phyloP scores from a whole-genome alignment of 2,113 vertebrate species.

The Urocynchramus pylzowi region DNA sequence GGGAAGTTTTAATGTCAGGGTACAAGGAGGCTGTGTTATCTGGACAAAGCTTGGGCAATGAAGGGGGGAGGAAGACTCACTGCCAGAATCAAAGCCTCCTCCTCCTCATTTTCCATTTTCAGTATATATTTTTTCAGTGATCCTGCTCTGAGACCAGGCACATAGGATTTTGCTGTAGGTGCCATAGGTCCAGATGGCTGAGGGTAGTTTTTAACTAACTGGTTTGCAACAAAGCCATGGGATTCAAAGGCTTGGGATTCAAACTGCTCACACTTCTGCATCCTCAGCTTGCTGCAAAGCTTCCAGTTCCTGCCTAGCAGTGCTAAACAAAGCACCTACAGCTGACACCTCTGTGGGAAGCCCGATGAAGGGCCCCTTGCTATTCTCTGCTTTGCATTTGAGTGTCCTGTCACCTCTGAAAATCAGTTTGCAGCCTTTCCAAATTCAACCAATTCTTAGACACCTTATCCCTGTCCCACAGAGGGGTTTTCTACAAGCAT shows the following conservation, averaged over 20 bases:
- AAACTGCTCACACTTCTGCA: not conserved
- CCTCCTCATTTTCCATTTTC: not conserved
- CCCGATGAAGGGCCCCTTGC: not conserved
- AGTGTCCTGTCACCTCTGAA: not conserved
- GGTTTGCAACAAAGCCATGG: not conserved
- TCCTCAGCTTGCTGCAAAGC: not conserved
- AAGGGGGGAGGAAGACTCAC: accelerated
- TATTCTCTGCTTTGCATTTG: not conserved
- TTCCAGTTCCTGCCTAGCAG: not conserved
- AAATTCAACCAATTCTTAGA: not conserved
- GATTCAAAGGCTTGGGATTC: not conserved
- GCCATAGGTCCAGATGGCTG: not conserved
- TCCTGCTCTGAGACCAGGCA: not conserved
- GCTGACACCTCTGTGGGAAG: not conserved
- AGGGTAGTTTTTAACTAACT: not conserved
- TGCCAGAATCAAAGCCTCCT: not conserved
- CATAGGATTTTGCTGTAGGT: not conserved
- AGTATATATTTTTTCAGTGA: not conserved
- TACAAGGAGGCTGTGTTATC: not conserved
- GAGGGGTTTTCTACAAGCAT: not conserved
- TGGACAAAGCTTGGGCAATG: accelerated
- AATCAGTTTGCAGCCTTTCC: not conserved
- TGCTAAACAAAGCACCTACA: not conserved
- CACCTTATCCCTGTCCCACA: not conserved
- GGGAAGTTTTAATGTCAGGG: not conserved